Evolutionary conservation across 2,888 invertebrate species (phyloP), one percentile per base, ranked within the genome.

Genomic region (Pyrrhosoma nymphula): DNA sequence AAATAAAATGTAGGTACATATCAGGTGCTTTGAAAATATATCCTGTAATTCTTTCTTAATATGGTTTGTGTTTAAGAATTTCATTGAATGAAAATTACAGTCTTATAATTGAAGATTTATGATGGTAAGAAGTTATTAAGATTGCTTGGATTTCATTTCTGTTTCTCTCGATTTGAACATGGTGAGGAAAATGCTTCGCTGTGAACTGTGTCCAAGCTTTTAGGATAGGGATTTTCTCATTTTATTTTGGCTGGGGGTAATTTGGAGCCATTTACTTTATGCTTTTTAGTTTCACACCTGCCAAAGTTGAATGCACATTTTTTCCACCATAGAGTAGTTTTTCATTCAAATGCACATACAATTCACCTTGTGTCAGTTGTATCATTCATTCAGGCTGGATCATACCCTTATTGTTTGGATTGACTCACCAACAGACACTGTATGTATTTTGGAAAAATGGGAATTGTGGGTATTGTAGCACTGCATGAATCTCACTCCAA

Each of bases 401-500:
- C 56, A 47, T 26, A 56, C 56, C 23, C 47, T 47, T n/a, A 8
- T 47, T 60, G 63, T 60, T 60, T 55, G 26, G 82, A 75, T 69
- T 47, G 16, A 35, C 69, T 69, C 47, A 14, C 69, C 93, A 8
- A 39, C n/a, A 82, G 12, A 82, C 26, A 39, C 89, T 89, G 89
- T 91, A 91, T 91, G 60, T 60, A 60, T 60, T 60, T 89, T 91
- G 39, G 35, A 91, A 63, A 63, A 91, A 10, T 91, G 91, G 91
- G 63, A 39, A 26, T 56, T 93, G 16, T 39, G 39, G 30, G n/a
- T n/a, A 75, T 93, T 93, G 69, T 69, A 93, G 69, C 69, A 69
- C 93, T 93, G 93, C 93, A 93, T 93, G 93, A 93, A n/a, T 47
- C 93, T 47, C 26, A 63, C 63, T 26, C 8, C 69, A 39, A 93